These are phyloP conservation scores for Adela reaumurella DNA, from an alignment of 2,888 invertebrate genomes.

Conservation along the genomic window DNA sequence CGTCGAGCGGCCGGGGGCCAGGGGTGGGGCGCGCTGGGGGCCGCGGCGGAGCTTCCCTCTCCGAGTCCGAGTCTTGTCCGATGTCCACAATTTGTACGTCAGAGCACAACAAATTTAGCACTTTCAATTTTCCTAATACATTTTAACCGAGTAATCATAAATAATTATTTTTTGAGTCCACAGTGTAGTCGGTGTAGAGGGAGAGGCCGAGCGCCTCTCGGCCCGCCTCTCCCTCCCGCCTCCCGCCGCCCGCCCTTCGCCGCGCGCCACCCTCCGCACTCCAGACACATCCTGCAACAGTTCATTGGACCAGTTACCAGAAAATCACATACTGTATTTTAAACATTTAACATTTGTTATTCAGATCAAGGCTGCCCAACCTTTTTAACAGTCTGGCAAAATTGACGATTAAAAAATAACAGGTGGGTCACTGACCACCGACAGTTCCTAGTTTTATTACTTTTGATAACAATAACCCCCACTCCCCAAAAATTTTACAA, in stretches of 20 bases:
- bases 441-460: too few relatives aligned
- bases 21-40: conserved; percentile 22
- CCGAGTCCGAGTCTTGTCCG: neutral
- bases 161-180: neutral
- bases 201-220: neutral
- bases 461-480: too few relatives aligned
- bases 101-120: neutral
- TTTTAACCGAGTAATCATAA: neutral
- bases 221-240: neutral
- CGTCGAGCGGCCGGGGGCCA: conserved; percentile 5
- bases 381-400: too few relatives aligned
- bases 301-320: too few relatives aligned
- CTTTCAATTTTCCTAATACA: neutral
- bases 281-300: neutral
- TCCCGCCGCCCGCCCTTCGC: neutral
- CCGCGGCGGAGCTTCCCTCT: too few relatives aligned
- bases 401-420: too few relatives aligned
- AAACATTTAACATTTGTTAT: too few relatives aligned
- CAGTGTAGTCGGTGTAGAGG: neutral
- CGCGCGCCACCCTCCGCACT: neutral
- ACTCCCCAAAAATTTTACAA: too few relatives aligned
- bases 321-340: too few relatives aligned
- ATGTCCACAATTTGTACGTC: neutral
- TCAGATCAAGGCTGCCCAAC: too few relatives aligned
- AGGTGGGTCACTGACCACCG: too few relatives aligned